Conservation (phyloP, 2,888 invertebrate species). For the Apamea crenata region DNA sequence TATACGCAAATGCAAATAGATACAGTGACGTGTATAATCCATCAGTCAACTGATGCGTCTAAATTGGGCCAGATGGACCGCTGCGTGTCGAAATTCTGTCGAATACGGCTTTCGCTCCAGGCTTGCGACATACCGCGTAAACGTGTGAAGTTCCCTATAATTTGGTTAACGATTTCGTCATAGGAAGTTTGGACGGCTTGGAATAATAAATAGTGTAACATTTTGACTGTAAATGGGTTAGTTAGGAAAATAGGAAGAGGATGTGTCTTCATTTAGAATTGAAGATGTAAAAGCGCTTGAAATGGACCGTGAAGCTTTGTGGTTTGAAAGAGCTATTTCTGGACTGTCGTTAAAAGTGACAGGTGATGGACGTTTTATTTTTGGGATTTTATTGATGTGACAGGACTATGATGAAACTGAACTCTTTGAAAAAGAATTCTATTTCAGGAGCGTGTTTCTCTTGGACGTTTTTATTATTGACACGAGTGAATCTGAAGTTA, state of each 20-base stretch:
- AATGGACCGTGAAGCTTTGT: slow-evolving; percentile 27
- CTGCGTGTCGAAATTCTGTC: slow-evolving; percentile 60
- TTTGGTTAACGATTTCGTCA: slow-evolving; percentile 57
- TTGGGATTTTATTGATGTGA: slow-evolving; percentile 16
- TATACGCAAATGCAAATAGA: slow-evolving; percentile 60
- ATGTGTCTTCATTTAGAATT: slow-evolving; percentile 36
- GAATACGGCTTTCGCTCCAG: slow-evolving; percentile 42
- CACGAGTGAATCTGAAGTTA: neutral
- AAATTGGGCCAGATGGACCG: slow-evolving; percentile 61
- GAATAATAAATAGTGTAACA: slow-evolving; percentile 52
- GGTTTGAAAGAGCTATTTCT: slow-evolving; percentile 28
- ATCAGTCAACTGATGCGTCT: slow-evolving; percentile 53
- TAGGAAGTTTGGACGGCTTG: slow-evolving; percentile 55
- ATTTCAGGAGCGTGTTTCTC: neutral
- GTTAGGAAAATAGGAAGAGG: slow-evolving; percentile 46
- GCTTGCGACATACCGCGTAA: slow-evolving; percentile 57
- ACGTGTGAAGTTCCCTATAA: slow-evolving; percentile 51
- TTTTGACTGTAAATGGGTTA: slow-evolving; percentile 41
- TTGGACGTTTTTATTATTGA: neutral
- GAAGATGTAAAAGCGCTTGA: slow-evolving; percentile 7
- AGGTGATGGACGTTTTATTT: slow-evolving; percentile 21
- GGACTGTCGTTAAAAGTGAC: neutral
- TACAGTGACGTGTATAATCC: slow-evolving; percentile 56
- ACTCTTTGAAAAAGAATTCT: slow-evolving; percentile 1
- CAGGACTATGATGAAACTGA: slow-evolving; percentile 14